Evolutionary conservation across 2,888 invertebrate species (phyloP).

Genomic region (Leptinotarsa peninsularis): DNA sequence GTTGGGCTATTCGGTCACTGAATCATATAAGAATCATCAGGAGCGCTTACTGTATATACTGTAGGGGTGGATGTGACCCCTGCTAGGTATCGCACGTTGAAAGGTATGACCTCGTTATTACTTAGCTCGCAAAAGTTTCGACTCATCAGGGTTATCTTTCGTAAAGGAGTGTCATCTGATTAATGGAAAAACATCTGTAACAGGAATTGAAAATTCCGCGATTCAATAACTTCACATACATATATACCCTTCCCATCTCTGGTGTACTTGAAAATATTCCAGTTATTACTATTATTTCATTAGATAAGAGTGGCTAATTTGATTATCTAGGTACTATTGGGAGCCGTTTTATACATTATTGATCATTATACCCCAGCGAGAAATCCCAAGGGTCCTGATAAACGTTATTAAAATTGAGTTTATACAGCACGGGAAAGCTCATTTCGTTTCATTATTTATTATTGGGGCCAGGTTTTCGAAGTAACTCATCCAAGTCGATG

Average conservation of each 20-base stretch:
- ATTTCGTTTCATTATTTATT: neutral
- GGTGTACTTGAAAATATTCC: neutral
- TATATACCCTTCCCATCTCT: neutral
- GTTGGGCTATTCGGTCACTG: no score
- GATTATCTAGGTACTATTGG: constrained; percentile 24
- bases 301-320: constrained; percentile 24
- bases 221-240: neutral
- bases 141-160: no score
- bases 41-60: no score
- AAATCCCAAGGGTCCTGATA: neutral
- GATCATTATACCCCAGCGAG: constrained; percentile 18
- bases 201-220: neutral
- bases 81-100: no score
- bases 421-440: constrained; percentile 8
- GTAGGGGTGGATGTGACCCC: no score
- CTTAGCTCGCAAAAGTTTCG: no score
- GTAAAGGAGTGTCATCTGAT: no score
- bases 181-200: no score
- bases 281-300: constrained; percentile 22
- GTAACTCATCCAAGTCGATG: neutral
- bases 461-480: neutral
- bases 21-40: no score
- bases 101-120: no score
- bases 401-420: constrained; percentile 14
- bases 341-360: constrained; percentile 17